Evolutionary conservation across 2,113 vertebrate species (phyloP), one percentile per base, ranked within the genome.

Genomic region (Xenopus tropicalis): DNA sequence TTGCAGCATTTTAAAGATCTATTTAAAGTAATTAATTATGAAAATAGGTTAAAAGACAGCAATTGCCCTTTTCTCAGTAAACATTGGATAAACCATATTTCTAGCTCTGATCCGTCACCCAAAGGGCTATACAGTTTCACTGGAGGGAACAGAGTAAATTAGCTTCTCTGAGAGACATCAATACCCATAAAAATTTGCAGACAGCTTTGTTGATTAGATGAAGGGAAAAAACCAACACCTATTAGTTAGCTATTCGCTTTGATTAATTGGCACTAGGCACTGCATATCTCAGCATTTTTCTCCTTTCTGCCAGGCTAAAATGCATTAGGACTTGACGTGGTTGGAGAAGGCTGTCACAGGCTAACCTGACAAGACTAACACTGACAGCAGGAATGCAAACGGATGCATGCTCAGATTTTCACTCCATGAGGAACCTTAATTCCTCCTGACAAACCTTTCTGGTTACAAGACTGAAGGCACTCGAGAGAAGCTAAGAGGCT

Each of bases 61-160:
- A 71, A 71, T 61, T 51, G 69, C 58, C 69, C 48, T 61, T 21
- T 71, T 61, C 58, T n/a, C 43, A 17, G 20, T 59, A 70, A 70
- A 21, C n/a, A 20, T 24, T 24, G 37, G 22, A 24, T 42, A 70
- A 37, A 23, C 59, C 21, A 71, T 48, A 71, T 61, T 61, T 61
- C 17, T 22, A 61, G 16, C 17, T 71, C 25, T 63, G 59, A 62
- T 21, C 69, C 62, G 44, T 24, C 59, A 63, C 23, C 24, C 11
- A 20, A 48, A 61, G 70, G 52, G 70, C 51, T 11, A 61, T 19
- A 25, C 9, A 59, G 70, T 54, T 67, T 57, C 61, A 80, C 78
- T 22, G 72, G 16, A 52, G 52, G 62, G 23, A 70, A 58, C 37
- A 65, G 42, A 6, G 59, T 57, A 72, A 70, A 75, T 74, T 78